A percentile compares a stretch with the other conserved stretches of the same genome.
phyloP scores from a whole-genome alignment of 2,888 invertebrate genomes.

The Falcaria lacertinaria region DNA sequence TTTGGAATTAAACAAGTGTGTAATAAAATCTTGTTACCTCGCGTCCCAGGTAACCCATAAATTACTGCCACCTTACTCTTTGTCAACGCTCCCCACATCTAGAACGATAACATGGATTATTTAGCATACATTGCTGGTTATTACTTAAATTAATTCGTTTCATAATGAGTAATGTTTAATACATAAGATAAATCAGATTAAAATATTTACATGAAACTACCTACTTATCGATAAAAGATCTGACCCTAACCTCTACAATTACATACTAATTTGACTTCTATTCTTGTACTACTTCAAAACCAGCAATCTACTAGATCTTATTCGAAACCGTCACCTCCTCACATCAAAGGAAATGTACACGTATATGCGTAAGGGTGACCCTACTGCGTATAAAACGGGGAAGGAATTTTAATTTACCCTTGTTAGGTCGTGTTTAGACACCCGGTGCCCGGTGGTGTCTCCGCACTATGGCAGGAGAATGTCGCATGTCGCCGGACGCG shows the following conservation, averaged over 20 bases:
- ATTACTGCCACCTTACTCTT: slow-evolving; percentile 31
- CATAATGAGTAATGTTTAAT: no score
- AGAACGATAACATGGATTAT: slow-evolving; percentile 1
- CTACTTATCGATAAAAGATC: no score
- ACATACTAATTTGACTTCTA: no score
- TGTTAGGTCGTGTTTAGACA: slow-evolving; percentile 48
- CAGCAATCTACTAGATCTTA: slow-evolving; percentile 4
- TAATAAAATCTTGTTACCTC: slow-evolving; percentile 48
- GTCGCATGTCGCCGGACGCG: neutral
- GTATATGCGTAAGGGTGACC: slow-evolving; percentile 34
- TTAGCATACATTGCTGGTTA: slow-evolving; percentile 1
- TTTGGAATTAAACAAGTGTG: slow-evolving; percentile 50
- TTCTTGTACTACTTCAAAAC: no score
- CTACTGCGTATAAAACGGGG: slow-evolving; percentile 40
- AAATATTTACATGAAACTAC: no score
- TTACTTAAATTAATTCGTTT: no score
- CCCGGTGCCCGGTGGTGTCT: slow-evolving; percentile 18
- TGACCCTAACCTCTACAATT: no score
- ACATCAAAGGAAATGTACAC: neutral
- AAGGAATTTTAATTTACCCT: slow-evolving; percentile 70
- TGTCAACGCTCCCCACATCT: slow-evolving; percentile 22
- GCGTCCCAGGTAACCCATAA: slow-evolving; percentile 43
- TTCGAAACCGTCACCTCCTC: neutral
- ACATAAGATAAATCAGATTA: no score
- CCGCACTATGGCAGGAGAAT: slow-evolving; percentile 22